Percentiles rank a stretch among this genome's conserved stretches.
Evolutionary conservation across 2,888 invertebrate species (phyloP).

Genomic region (Polyommatus icarus): DNA sequence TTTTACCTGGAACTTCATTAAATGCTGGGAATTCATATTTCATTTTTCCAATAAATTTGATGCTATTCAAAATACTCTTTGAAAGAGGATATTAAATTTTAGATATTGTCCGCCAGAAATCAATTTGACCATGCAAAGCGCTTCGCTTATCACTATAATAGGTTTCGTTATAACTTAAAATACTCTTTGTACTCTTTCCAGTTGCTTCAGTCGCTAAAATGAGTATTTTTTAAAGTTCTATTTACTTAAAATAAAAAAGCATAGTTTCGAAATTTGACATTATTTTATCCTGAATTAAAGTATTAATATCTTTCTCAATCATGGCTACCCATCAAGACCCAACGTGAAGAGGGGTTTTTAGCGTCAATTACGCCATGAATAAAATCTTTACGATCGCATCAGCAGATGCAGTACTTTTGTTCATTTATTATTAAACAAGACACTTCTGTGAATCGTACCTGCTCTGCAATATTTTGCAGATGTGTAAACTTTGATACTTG

Average conservation of each 20-base stretch:
- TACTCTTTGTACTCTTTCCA: neutral
- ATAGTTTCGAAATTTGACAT: no score
- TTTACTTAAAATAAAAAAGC: neutral
- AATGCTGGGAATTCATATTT: neutral
- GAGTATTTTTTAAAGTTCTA: neutral
- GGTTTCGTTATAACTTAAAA: neutral
- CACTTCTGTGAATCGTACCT: conserved; percentile 14
- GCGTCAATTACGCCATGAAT: neutral
- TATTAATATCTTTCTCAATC: no score
- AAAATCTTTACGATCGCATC: conserved; percentile 8
- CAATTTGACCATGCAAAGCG: conserved; percentile 6
- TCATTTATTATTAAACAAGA: conserved; percentile 6
- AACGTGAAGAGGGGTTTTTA: neutral
- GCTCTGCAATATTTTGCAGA: conserved; percentile 10
- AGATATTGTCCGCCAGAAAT: conserved; percentile 21
- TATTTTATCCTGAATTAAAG: no score
- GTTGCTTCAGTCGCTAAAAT: neutral
- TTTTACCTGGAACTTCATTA: neutral
- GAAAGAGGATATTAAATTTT: conserved; percentile 21
- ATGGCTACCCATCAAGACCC: neutral
- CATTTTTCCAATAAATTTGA: conserved; percentile 34
- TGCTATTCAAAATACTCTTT: conserved; percentile 21
- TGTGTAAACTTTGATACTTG: neutral
- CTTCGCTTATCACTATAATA: neutral
- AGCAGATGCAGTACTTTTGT: neutral